Base-by-base conservation (phyloP, 37 sponge, comb jelly and placozoan genomes). In the Amphimedon queenslandica region DNA sequence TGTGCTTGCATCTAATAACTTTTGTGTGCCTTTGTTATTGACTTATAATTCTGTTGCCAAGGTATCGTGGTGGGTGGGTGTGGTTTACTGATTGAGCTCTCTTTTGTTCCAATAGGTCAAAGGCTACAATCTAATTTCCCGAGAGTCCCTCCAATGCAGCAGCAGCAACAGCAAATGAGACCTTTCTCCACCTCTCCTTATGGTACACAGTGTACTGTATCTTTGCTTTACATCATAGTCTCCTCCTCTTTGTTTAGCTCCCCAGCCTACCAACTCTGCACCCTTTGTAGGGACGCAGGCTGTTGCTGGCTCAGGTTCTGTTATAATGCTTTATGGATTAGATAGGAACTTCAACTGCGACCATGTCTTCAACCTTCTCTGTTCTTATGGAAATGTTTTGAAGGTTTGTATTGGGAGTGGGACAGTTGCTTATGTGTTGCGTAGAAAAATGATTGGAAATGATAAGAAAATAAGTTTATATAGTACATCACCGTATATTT, bases 291-390 rank as follows among this genome's bases (percentile, higher is more conserved):
- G 85, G 1, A 85, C 85, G 18, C 80, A 77, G 1, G 69, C 79
- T 4, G 51, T 47, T 27, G 71, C 51, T 40, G 42, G 38, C 33
- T 47, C 71, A 30, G 94, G 90, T 32, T 86, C 90, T 10, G 95
- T 94, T 29, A 66, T 94, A 55, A 94, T 94, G 95, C 42, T 94
- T 16, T 94, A 94, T 55, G 91, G 91, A 2, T 81, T 94, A 33
- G 71, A 77, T 51, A 69, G 64, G 2, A 76, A 76, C 40, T 64
- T 81, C 41, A 87, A 81, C 76, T 94, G 95, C 73, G 91, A 94
- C 61, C 71, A 64, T 32, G 64, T 94, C 57, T 94, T 94, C 77
- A 94, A 94, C 63, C 71, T 94, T 11, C 84, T 94, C 42, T 94
- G 95, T 61, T 84, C 88, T 42, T 94, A 94, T 77, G 95, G 95